Evolutionary conservation across 2,888 invertebrate species (phyloP).

Genomic region (Andrena bicolor): DNA sequence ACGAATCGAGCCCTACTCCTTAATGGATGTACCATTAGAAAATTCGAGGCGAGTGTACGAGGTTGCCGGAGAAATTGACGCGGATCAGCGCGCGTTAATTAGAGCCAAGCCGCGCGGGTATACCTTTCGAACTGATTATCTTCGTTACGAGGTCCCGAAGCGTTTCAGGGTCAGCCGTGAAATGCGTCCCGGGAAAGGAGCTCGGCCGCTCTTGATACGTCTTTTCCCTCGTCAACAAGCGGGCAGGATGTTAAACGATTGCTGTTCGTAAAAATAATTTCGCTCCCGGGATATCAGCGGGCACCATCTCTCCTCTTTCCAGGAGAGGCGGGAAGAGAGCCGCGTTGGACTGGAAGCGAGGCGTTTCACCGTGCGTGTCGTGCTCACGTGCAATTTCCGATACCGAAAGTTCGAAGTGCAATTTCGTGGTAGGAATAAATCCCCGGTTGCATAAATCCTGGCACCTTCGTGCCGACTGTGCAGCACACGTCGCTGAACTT

Average conservation of each 20-base stretch:
- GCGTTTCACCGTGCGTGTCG: slow-evolving; percentile 29
- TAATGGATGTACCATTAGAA: slow-evolving; percentile 52
- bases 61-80: slow-evolving; percentile 29
- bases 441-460: slow-evolving; percentile 64
- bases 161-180: slow-evolving; percentile 42
- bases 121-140: slow-evolving; percentile 26
- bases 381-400: slow-evolving; percentile 40
- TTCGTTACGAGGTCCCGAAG: slow-evolving; percentile 35
- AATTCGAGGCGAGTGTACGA: slow-evolving; percentile 15
- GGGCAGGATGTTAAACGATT: neutral
- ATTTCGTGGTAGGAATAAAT: slow-evolving; percentile 64
- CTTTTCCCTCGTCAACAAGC: neutral
- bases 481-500: slow-evolving; percentile 66
- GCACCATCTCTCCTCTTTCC: neutral
- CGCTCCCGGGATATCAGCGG: neutral
- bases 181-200: slow-evolving; percentile 9
- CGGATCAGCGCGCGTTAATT: slow-evolving; percentile 34
- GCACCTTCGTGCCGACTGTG: slow-evolving; percentile 56
- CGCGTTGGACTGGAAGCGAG: neutral
- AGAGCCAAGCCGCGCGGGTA: slow-evolving; percentile 18
- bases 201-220: slow-evolving; percentile 11
- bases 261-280: neutral
- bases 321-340: too few relatives aligned
- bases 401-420: slow-evolving; percentile 57
- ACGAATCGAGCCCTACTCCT: slow-evolving; percentile 2